Conservation (phyloP, 2,797 vertebrate species). For the Oreortyx pictus region DNA sequence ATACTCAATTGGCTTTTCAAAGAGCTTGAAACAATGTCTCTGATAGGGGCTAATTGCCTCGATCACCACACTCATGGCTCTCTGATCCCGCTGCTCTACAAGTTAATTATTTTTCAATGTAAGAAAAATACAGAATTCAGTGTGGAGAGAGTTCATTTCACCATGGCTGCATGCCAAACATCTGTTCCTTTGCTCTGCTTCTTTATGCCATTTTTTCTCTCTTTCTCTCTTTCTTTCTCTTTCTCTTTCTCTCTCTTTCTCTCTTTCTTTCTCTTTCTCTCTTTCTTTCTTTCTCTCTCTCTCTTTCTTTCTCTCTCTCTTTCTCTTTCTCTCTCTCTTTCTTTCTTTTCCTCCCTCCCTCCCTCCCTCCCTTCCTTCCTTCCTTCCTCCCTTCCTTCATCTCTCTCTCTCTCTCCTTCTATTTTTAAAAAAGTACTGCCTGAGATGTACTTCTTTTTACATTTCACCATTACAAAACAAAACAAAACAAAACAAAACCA, state of each 20-base stretch:
- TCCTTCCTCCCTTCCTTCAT: too few species aligned
- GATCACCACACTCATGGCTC: not conserved
- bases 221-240: not conserved
- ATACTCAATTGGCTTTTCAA: conserved; percentile 19
- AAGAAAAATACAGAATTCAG: conserved; percentile 47
- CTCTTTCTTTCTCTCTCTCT: not conserved
- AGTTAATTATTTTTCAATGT: conserved; percentile 58
- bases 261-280: too few species aligned
- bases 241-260: too few species aligned
- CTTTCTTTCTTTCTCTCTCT: too few species aligned
- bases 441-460: not conserved
- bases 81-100: conserved; percentile 48
- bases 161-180: conserved; percentile 37
- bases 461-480: not conserved
- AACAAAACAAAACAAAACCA: not conserved
- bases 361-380: too few species aligned
- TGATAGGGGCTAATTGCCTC: conserved; percentile 58
- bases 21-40: conserved; percentile 41
- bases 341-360: too few species aligned
- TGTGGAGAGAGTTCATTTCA: conserved; percentile 37
- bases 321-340: too few species aligned
- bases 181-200: not conserved
- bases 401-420: too few species aligned
- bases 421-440: too few species aligned
- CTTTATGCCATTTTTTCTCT: not conserved